phyloP scores from a whole-genome alignment of 2,888 invertebrate species.

The Tridacna gigas region DNA sequence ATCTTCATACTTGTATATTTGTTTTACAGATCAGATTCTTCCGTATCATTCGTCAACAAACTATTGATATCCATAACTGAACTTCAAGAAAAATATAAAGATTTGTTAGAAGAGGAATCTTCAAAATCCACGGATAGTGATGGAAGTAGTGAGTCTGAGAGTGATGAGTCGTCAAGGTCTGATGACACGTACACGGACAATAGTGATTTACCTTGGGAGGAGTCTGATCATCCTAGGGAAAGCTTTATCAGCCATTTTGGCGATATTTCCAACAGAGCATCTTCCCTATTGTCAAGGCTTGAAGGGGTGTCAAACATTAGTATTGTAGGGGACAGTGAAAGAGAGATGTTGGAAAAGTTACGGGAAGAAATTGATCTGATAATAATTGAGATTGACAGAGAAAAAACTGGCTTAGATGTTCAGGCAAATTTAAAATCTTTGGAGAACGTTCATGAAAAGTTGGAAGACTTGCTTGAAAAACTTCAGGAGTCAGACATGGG shows the following conservation, averaged over 20 bases:
- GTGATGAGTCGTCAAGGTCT: too few species aligned
- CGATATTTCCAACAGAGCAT: constrained; percentile 30
- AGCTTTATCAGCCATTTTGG: constrained; percentile 20
- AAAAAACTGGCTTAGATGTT: constrained; percentile 30
- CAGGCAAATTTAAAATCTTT: constrained; percentile 18
- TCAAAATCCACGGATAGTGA: too few species aligned
- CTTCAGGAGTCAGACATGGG: background rate
- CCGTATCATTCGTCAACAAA: too few species aligned
- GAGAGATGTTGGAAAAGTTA: background rate
- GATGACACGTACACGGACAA: too few species aligned
- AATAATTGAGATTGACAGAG: constrained; percentile 9
- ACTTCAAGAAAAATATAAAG: too few species aligned
- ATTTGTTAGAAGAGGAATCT: too few species aligned
- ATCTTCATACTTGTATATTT: too few species aligned
- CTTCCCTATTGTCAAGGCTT: constrained; percentile 4
- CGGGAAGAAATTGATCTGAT: constrained; percentile 5
- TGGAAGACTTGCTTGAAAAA: constrained; percentile 22
- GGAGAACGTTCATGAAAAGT: background rate
- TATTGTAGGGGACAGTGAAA: background rate
- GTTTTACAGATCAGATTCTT: too few species aligned
- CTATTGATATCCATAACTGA: too few species aligned
- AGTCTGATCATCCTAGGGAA: background rate
- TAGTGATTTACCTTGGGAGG: too few species aligned
- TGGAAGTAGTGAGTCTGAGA: too few species aligned
- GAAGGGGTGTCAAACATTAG: constrained; percentile 8